Conservation (phyloP, 2,797 vertebrate genomes). For the Catamblyrhynchus diadema region DNA sequence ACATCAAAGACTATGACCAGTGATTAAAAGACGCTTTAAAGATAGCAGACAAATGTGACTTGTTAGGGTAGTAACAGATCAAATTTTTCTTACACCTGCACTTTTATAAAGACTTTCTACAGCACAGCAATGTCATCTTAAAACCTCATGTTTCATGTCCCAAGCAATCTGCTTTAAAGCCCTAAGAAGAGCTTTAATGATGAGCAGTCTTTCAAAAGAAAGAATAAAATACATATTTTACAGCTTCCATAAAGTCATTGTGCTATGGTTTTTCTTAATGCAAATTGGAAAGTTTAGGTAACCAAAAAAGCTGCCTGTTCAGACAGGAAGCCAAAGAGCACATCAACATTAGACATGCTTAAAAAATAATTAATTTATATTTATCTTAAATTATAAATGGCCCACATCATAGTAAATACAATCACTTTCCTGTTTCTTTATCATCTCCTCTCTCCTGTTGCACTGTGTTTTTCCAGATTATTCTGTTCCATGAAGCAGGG, state of each 20-base stretch:
- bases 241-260: neutral
- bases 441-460: neutral
- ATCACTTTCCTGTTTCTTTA: neutral
- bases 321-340: neutral
- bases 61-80: slow-evolving; percentile 38
- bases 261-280: neutral
- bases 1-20: slow-evolving; percentile 40
- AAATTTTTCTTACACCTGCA: slow-evolving; percentile 8
- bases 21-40: slow-evolving; percentile 64
- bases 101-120: slow-evolving; percentile 3
- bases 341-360: neutral
- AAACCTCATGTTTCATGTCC: slow-evolving; percentile 22
- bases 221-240: neutral
- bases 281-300: neutral
- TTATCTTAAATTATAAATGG: neutral
- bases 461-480: neutral
- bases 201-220: neutral
- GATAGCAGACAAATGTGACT: slow-evolving; percentile 37
- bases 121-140: neutral
- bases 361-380: neutral
- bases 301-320: neutral
- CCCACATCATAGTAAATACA: neutral
- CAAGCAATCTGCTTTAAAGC: neutral
- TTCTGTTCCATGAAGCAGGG: neutral
- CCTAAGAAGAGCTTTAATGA: slow-evolving; percentile 18